These are phyloP conservation scores for Python bivittatus DNA, from an alignment of 2,113 vertebrate species.

Conservation along the genomic window DNA sequence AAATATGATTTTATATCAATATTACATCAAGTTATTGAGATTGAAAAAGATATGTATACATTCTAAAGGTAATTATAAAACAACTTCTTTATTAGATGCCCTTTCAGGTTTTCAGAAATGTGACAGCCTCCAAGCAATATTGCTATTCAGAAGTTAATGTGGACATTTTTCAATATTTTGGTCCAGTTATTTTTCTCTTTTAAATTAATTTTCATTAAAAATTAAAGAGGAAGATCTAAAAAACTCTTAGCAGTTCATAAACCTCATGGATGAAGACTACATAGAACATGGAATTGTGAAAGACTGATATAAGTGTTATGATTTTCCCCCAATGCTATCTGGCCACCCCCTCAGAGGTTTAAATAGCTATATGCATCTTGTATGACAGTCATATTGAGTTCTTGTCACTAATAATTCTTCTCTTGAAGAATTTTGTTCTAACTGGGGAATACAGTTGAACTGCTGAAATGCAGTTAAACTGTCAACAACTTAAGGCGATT, in stretches of 20 bases:
- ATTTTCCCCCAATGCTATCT: neutral
- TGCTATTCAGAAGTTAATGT: neutral
- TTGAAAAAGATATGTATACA: neutral
- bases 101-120: neutral
- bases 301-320: neutral
- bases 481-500: neutral
- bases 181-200: too few species aligned
- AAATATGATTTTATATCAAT: neutral
- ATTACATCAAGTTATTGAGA: neutral
- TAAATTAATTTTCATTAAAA: neutral
- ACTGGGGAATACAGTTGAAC: neutral
- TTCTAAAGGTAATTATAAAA: neutral
- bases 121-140: neutral
- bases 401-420: neutral
- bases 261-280: neutral
- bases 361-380: neutral
- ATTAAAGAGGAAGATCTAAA: neutral
- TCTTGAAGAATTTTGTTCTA: neutral
- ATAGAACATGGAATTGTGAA: neutral
- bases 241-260: neutral
- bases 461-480: neutral
- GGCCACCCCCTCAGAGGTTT: neutral
- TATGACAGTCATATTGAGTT: neutral
- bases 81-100: neutral
- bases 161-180: neutral